A percentile compares a stretch with the other conserved stretches of the same genome.
These are phyloP conservation scores for Hestina assimilis DNA, from an alignment of 1,140 invertebrate genomes.

Conservation along the genomic window DNA sequence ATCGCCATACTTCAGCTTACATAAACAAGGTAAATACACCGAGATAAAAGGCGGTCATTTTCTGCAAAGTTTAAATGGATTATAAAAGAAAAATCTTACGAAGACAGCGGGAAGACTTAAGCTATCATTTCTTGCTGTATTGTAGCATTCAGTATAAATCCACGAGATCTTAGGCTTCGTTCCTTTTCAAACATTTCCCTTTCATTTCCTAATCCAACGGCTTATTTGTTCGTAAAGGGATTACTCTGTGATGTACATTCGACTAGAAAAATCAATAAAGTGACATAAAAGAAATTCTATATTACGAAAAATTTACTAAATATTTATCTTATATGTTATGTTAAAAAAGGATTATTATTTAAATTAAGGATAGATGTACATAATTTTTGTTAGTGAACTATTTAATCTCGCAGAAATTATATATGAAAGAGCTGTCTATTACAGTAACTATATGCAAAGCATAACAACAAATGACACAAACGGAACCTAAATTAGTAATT, in stretches of 20 bases:
- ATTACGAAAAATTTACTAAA: neutral
- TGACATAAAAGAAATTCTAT: neutral
- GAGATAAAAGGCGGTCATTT: neutral
- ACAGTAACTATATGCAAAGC: too few species aligned
- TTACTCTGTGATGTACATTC: slow-evolving; percentile 17
- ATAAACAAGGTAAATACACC: neutral
- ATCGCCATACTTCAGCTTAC: neutral
- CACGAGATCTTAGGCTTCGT: slow-evolving; percentile 28
- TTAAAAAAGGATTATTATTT: too few species aligned
- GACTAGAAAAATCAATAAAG: neutral
- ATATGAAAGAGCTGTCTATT: too few species aligned
- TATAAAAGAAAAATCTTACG: slow-evolving; percentile 6
- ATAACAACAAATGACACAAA: too few species aligned
- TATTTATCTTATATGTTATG: too few species aligned
- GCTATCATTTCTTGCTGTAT: slow-evolving; percentile 18
- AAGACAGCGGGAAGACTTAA: slow-evolving; percentile 12
- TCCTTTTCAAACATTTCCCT: slow-evolving; percentile 27
- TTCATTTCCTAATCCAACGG: slow-evolving; percentile 27
- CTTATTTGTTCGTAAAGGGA: slow-evolving; percentile 34
- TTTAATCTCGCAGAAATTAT: too few species aligned
- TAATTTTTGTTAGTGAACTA: too few species aligned
- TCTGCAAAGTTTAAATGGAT: neutral
- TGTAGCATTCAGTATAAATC: slow-evolving; percentile 19
- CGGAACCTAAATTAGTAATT: too few species aligned
- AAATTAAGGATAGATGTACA: too few species aligned